phyloP scores from a whole-genome alignment of 1,140 invertebrate species.

The Drosophila carrolli region DNA sequence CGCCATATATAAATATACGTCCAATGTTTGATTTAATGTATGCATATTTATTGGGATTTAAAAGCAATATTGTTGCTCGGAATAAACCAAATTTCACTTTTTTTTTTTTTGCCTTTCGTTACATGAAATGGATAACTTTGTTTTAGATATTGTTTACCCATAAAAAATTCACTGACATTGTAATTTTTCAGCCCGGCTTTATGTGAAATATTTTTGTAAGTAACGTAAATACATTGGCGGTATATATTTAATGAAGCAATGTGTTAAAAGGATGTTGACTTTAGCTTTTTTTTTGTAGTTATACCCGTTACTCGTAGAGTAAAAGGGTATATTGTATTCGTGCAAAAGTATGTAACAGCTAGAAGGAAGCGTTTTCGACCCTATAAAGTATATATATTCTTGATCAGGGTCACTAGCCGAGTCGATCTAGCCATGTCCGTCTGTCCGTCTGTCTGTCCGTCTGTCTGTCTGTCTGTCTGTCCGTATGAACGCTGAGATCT shows the following conservation, averaged over 20 bases:
- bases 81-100: slow-evolving; percentile 4
- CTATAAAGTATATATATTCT: too few species aligned
- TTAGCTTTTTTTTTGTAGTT: slow-evolving; percentile 1
- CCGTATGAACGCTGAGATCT: too few species aligned
- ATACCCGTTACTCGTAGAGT: too few species aligned
- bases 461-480: too few species aligned
- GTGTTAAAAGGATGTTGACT: neutral
- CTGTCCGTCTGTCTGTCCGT: too few species aligned
- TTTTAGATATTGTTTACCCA: slow-evolving; percentile 12
- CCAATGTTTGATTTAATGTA: slow-evolving; percentile 46
- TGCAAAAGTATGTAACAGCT: too few species aligned
- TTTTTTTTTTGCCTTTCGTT: neutral
- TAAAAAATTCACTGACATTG: slow-evolving; percentile 16
- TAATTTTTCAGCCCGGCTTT: neutral
- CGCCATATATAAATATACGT: neutral
- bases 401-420: too few species aligned
- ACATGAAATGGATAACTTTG: slow-evolving; percentile 19
- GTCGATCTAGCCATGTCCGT: too few species aligned
- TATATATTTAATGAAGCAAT: slow-evolving; percentile 1
- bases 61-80: slow-evolving; percentile 1
- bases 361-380: too few species aligned
- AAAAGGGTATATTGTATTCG: too few species aligned
- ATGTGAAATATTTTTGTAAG: too few species aligned
- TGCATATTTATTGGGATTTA: slow-evolving; percentile 19
- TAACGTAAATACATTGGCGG: neutral